A percentile compares a stretch with the other conserved stretches of the same genome.
phyloP scores from a whole-genome alignment of 2,888 invertebrate genomes.

The Megastigmus dorsalis region DNA sequence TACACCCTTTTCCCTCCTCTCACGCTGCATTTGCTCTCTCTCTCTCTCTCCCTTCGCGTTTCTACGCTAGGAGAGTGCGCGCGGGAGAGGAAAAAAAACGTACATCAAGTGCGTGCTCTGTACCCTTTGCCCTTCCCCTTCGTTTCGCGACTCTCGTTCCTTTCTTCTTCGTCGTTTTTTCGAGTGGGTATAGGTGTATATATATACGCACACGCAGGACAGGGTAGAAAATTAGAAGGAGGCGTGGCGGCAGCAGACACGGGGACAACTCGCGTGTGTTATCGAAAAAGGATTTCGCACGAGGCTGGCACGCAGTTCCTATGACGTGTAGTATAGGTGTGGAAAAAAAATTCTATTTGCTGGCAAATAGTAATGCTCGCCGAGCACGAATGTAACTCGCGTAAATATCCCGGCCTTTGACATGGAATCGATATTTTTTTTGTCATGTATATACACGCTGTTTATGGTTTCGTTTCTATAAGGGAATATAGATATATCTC shows the following conservation, averaged over 20 bases:
- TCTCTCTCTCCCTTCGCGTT: slow-evolving; percentile 5
- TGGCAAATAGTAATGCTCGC: slow-evolving; percentile 3
- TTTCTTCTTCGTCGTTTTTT: too few relatives aligned
- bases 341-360: neutral
- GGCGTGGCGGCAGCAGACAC: neutral
- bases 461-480: too few relatives aligned
- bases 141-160: neutral
- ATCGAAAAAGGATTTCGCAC: neutral
- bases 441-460: too few relatives aligned
- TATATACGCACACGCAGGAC: too few relatives aligned
- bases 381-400: neutral
- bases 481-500: too few relatives aligned
- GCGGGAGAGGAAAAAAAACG: slow-evolving; percentile 9
- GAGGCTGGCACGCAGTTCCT: neutral
- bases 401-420: neutral
- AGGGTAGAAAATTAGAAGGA: slow-evolving; percentile 14
- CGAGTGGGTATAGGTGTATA: too few relatives aligned
- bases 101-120: slow-evolving; percentile 2
- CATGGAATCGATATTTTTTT: neutral
- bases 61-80: too few relatives aligned
- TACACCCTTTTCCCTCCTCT: slow-evolving; percentile 10
- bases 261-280: slow-evolving; percentile 1
- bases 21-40: neutral
- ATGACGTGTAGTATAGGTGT: neutral
- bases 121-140: neutral